These are phyloP conservation scores for Microctonus brassicae DNA, from an alignment of 2,888 invertebrate species.

Conservation along the genomic window DNA sequence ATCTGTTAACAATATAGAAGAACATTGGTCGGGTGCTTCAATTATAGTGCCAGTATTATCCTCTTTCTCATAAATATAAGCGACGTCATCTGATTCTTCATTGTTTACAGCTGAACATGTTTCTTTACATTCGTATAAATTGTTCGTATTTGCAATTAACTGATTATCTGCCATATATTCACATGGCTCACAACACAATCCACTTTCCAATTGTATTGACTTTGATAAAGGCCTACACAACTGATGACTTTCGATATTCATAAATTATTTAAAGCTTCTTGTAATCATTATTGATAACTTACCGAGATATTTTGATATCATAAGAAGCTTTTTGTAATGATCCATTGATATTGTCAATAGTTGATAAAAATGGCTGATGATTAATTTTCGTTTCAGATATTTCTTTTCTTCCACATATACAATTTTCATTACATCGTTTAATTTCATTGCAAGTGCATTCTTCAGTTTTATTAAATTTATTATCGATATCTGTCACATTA, in stretches of 20 bases:
- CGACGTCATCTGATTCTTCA: neutral
- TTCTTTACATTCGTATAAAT: neutral
- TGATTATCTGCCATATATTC: neutral
- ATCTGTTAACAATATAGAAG: slow-evolving; percentile 50
- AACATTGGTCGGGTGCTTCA: slow-evolving; percentile 24
- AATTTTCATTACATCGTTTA: neutral
- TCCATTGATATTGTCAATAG: slow-evolving; percentile 41
- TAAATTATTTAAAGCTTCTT: neutral
- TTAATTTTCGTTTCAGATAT: slow-evolving; percentile 12
- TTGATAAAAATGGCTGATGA: slow-evolving; percentile 27
- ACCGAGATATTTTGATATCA: slow-evolving; percentile 46
- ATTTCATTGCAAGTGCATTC: neutral
- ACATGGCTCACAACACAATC: neutral
- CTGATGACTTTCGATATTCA: neutral
- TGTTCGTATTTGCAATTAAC: no score
- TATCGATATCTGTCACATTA: neutral
- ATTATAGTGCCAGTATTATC: neutral
- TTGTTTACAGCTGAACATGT: neutral
- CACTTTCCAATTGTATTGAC: neutral
- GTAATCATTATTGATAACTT: slow-evolving; percentile 3
- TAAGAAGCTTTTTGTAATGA: slow-evolving; percentile 47
- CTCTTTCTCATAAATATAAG: neutral
- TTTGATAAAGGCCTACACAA: neutral
- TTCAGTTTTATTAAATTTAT: neutral
- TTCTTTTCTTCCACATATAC: neutral